These are phyloP conservation scores for Andricus quercusramuli DNA, from an alignment of 2,888 invertebrate species.

Conservation along the genomic window DNA sequence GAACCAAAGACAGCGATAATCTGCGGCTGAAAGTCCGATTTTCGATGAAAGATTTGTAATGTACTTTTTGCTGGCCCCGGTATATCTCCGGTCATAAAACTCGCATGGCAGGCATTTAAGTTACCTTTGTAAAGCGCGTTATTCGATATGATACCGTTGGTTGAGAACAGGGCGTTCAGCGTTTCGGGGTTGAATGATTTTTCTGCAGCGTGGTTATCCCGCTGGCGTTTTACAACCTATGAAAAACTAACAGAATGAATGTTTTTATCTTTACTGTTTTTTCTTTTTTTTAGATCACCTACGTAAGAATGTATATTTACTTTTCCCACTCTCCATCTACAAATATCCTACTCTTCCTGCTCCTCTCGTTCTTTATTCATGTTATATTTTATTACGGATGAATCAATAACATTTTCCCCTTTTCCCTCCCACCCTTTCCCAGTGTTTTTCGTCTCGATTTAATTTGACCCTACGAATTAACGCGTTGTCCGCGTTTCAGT, in stretches of 20 bases:
- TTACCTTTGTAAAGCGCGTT: slow-evolving; percentile 62
- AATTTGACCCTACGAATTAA: slow-evolving; percentile 45
- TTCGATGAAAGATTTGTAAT: neutral
- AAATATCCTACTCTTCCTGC: slow-evolving; percentile 49
- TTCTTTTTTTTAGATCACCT: slow-evolving; percentile 51
- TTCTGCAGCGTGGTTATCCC: slow-evolving; percentile 68
- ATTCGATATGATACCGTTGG: slow-evolving; percentile 50
- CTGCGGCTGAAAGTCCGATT: neutral
- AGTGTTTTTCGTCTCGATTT: slow-evolving; percentile 48
- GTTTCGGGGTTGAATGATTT: slow-evolving; percentile 71
- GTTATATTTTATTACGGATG: slow-evolving; percentile 53
- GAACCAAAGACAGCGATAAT: slow-evolving; percentile 25
- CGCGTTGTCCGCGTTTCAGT: slow-evolving; percentile 51
- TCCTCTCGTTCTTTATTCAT: slow-evolving; percentile 46
- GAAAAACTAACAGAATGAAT: slow-evolving; percentile 75
- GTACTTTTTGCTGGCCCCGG: slow-evolving; percentile 50
- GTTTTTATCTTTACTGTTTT: slow-evolving; percentile 61
- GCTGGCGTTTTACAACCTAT: slow-evolving; percentile 71
- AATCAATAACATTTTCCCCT: slow-evolving; percentile 61
- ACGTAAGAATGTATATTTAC: slow-evolving; percentile 54
- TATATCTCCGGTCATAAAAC: slow-evolving; percentile 46
- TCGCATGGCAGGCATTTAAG: slow-evolving; percentile 66
- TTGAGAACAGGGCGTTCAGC: slow-evolving; percentile 75
- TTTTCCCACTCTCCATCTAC: slow-evolving; percentile 47
- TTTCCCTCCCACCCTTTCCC: slow-evolving; percentile 43